Conservation (phyloP, 2,888 invertebrate genomes). For the Diadromus collaris region DNA sequence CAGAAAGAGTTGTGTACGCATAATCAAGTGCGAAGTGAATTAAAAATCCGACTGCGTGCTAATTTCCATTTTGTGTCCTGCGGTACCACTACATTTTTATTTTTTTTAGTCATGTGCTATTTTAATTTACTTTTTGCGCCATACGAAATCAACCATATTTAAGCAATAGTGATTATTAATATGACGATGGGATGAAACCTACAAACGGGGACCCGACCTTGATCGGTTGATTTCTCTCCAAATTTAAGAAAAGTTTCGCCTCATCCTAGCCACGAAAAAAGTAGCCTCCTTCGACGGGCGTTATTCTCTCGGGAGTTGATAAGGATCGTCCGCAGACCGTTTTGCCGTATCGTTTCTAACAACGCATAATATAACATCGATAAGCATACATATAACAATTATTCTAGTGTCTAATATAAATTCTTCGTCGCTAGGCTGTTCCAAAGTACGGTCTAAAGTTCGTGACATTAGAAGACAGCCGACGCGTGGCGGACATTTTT, state of each 20-base stretch:
- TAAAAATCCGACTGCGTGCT: too few relatives aligned
- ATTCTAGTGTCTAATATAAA: neutral
- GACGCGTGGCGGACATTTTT: neutral
- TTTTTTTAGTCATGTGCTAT: neutral
- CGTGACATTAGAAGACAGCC: slow-evolving; percentile 32
- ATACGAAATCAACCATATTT: neutral
- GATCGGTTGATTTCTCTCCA: slow-evolving; percentile 32
- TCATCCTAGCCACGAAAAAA: neutral
- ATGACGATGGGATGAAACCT: slow-evolving; percentile 14
- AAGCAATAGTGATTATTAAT: neutral
- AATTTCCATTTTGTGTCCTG: too few relatives aligned
- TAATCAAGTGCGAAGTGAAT: too few relatives aligned
- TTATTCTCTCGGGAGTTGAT: neutral
- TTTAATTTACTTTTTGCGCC: neutral
- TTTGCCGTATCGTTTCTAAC: neutral
- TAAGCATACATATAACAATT: neutral
- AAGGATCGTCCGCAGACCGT: neutral
- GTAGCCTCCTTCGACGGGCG: neutral
- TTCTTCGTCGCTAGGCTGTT: slow-evolving; percentile 10
- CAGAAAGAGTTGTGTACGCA: too few relatives aligned
- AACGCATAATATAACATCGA: neutral
- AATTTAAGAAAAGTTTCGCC: neutral
- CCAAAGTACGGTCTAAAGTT: slow-evolving; percentile 52
- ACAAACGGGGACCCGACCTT: slow-evolving; percentile 24
- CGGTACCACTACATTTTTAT: neutral